These are phyloP conservation scores for Rhaphigaster nebulosa DNA, from an alignment of 2,888 invertebrate genomes.

Conservation along the genomic window DNA sequence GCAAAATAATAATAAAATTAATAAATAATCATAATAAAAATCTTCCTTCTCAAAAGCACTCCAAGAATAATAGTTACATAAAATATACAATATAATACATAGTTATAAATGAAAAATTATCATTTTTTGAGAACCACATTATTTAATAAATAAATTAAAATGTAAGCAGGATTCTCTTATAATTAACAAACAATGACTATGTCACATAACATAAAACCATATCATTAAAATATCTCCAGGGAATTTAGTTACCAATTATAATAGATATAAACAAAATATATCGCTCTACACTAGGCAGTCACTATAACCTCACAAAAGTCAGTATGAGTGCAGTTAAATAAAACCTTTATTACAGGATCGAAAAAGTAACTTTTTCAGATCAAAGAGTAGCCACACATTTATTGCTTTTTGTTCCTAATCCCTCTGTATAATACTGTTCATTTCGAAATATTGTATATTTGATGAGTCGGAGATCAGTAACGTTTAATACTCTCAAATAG, in stretches of 20 bases:
- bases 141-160: constrained; percentile 31
- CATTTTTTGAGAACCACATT: not conserved
- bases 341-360: not conserved
- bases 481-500: constrained; percentile 47
- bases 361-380: constrained; percentile 20
- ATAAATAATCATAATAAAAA: constrained; percentile 29
- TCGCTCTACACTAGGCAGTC: constrained; percentile 23
- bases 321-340: constrained; percentile 41
- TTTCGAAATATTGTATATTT: constrained; percentile 38
- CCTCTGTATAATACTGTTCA: constrained; percentile 51
- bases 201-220: constrained; percentile 15
- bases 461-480: constrained; percentile 49
- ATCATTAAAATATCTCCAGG: constrained; percentile 1
- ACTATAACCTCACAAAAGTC: constrained; percentile 50
- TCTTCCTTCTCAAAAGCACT: constrained; percentile 31
- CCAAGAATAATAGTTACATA: constrained; percentile 8
- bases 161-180: constrained; percentile 14
- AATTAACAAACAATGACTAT: constrained; percentile 7
- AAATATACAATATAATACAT: constrained; percentile 49
- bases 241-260: constrained; percentile 26
- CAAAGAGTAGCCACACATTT: constrained; percentile 20
- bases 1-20: constrained; percentile 12
- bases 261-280: constrained; percentile 47
- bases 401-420: constrained; percentile 28
- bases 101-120: not conserved